phyloP scores from a whole-genome alignment of 2,888 invertebrate species.

The Notodonta ziczac region DNA sequence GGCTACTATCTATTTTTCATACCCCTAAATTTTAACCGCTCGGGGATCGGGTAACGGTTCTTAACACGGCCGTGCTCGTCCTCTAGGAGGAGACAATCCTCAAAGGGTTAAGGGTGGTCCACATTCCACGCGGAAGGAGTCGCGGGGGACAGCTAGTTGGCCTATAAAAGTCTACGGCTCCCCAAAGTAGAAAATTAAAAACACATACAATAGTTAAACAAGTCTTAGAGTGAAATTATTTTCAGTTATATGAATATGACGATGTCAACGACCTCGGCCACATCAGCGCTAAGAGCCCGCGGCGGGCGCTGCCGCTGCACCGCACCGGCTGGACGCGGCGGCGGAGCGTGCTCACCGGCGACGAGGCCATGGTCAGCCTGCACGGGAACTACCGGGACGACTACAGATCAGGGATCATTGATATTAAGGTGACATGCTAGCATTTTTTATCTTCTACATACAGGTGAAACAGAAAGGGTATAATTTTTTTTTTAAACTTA shows the following conservation, averaged over 20 bases:
- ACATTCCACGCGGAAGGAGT: too few relatives aligned
- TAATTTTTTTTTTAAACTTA: too few relatives aligned
- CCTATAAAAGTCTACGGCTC: background rate
- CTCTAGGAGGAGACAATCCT: too few relatives aligned
- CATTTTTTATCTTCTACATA: too few relatives aligned
- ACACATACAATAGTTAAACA: too few relatives aligned
- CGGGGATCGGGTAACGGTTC: too few relatives aligned
- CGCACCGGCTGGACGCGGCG: slow-evolving; percentile 52
- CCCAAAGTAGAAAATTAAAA: background rate
- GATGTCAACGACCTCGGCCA: slow-evolving; percentile 81
- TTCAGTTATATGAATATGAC: slow-evolving; percentile 85
- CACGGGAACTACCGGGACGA: slow-evolving; percentile 37
- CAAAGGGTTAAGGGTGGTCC: too few relatives aligned
- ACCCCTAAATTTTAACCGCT: too few relatives aligned
- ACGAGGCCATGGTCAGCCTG: slow-evolving; percentile 63
- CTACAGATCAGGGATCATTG: slow-evolving; percentile 41
- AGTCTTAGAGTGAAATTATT: background rate
- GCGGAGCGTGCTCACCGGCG: slow-evolving; percentile 55
- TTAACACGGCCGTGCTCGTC: too few relatives aligned
- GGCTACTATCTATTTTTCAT: too few relatives aligned
- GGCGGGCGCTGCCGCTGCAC: slow-evolving; percentile 51
- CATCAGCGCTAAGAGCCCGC: slow-evolving; percentile 54
- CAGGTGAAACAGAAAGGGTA: too few relatives aligned
- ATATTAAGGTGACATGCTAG: slow-evolving; percentile 51
- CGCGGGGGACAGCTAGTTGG: too few relatives aligned